These are phyloP conservation scores for Zingel zingel DNA, from an alignment of 2,113 vertebrate genomes.

Conservation along the genomic window DNA sequence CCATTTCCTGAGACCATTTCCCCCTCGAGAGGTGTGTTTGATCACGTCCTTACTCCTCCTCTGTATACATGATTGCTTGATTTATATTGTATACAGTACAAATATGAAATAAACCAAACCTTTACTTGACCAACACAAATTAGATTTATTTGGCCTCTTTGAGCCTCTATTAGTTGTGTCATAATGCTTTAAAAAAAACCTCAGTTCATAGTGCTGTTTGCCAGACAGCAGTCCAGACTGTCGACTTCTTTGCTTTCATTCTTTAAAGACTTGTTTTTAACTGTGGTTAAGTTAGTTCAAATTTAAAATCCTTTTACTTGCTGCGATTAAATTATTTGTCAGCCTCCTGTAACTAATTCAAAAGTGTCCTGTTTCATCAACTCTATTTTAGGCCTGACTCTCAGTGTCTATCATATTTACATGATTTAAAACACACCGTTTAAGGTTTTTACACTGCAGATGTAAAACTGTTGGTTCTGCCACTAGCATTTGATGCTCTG, in stretches of 20 bases:
- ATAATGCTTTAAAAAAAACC: neutral
- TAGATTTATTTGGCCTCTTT: neutral
- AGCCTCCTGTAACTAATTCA: conserved; percentile 29
- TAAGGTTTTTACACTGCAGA: conserved; percentile 38
- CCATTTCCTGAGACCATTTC: neutral
- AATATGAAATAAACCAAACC: neutral
- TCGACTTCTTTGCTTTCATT: neutral
- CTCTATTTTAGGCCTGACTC: neutral
- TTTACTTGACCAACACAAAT: neutral
- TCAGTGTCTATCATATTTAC: neutral
- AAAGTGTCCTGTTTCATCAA: conserved; percentile 14
- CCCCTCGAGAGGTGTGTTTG: neutral
- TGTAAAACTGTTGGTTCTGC: conserved; percentile 59
- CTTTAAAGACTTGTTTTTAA: neutral
- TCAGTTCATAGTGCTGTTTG: neutral
- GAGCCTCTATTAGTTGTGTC: neutral
- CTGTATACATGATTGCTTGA: neutral
- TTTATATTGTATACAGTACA: neutral
- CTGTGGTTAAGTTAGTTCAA: neutral
- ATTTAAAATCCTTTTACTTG: conserved; percentile 9
- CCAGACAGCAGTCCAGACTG: neutral
- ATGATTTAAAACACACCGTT: conserved; percentile 5
- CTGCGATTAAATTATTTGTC: conserved; percentile 35
- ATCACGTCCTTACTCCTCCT: neutral
- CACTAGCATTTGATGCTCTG: conserved; percentile 67